A percentile compares a stretch with the other conserved stretches of the same genome.
These are phyloP conservation scores for Ichneumoninae sp. DNA, from an alignment of 2,888 invertebrate species.

Conservation along the genomic window DNA sequence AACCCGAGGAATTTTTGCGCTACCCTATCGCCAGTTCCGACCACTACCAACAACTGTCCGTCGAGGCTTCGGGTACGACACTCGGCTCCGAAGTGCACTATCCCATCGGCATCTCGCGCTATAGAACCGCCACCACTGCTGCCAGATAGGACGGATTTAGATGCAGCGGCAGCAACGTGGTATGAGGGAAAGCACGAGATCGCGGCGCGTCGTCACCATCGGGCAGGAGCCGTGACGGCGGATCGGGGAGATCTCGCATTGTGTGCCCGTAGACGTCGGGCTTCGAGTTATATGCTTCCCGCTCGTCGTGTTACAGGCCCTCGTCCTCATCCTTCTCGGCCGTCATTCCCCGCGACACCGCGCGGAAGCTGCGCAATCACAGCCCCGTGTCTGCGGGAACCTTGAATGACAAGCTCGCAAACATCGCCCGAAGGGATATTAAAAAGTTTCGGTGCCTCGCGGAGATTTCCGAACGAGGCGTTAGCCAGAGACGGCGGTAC, in stretches of 20 bases:
- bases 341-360: constrained; percentile 45
- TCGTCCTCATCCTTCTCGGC: constrained; percentile 33
- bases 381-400: constrained; percentile 26
- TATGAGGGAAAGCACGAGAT: constrained; percentile 3
- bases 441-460: constrained; percentile 77
- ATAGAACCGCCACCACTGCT: not conserved
- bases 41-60: constrained; percentile 5
- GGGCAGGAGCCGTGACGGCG: constrained; percentile 32
- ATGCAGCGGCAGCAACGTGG: not conserved
- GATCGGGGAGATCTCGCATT: constrained; percentile 46
- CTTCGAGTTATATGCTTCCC: not conserved
- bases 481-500: not conserved
- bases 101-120: constrained; percentile 20
- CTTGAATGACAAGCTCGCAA: constrained; percentile 79
- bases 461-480: constrained; percentile 43
- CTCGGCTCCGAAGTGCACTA: not conserved
- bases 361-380: constrained; percentile 1
- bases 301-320: not conserved
- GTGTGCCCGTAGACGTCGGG: constrained; percentile 58
- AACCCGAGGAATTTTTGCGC: constrained; percentile 46
- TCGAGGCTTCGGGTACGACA: not conserved
- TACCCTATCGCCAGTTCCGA: not conserved
- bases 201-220: constrained; percentile 19
- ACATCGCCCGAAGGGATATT: constrained; percentile 81
- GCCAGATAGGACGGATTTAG: constrained; percentile 3